Evolutionary conservation across 2,113 vertebrate genomes (phyloP).

Genomic region (Apistogramma diplotaenia): DNA sequence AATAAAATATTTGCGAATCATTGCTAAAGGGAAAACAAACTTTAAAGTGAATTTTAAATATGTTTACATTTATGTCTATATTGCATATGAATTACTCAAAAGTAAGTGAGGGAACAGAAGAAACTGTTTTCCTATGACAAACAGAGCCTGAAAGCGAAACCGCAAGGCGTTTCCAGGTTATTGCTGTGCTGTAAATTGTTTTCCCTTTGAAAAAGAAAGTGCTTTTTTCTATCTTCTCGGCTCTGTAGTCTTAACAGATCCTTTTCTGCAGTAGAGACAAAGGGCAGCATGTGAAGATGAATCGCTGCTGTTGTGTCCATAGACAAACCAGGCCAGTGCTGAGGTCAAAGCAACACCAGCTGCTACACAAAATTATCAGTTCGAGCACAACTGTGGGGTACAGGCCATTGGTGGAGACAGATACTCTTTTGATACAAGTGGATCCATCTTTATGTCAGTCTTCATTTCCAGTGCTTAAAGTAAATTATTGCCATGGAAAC

Average conservation of each 20-base stretch:
- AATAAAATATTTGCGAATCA: too few species aligned
- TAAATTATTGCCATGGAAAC: constrained; percentile 40
- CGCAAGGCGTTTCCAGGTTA: not conserved
- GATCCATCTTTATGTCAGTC: not conserved
- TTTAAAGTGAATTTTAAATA: constrained; percentile 3
- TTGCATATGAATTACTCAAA: not conserved
- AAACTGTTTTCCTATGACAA: not conserved
- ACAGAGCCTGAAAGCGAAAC: not conserved
- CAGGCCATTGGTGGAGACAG: constrained; percentile 21
- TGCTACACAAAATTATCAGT: constrained; percentile 45
- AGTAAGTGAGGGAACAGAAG: not conserved
- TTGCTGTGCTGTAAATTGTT: constrained; percentile 12
- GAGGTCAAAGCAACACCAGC: constrained; percentile 47
- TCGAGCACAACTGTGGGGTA: constrained; percentile 16
- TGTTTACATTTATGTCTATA: not conserved
- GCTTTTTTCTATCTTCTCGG: not conserved
- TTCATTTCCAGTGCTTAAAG: not conserved
- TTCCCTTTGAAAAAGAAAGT: constrained; percentile 18
- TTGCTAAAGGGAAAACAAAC: not conserved
- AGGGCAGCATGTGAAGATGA: constrained; percentile 59
- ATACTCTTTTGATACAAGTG: constrained; percentile 2
- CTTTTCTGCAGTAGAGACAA: constrained; percentile 35
- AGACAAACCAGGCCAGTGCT: constrained; percentile 13
- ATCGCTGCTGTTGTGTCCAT: constrained; percentile 25
- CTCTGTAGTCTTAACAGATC: constrained; percentile 5